Base-by-base conservation (phyloP, 2,113 vertebrate genomes). In the Centropus unirufus region DNA sequence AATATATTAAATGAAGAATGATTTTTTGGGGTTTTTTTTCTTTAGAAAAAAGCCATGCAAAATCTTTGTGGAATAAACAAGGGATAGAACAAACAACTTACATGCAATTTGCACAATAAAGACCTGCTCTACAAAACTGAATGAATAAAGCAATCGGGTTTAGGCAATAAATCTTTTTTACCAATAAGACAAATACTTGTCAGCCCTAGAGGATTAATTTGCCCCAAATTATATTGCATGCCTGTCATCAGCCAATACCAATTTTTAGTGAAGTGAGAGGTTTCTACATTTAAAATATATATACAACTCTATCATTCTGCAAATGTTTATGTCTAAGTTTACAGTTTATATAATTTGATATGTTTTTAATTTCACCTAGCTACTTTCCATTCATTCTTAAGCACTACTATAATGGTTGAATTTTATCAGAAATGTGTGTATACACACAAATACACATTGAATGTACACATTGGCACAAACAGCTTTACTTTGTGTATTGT, bases 1-100 rank as follows among this genome's bases (percentile, higher is more conserved):
- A 75, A 36, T 11, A 78, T 49, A 70, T 54, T 77, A 86, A 90
- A 76, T 51, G 49, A 32, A 68, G 23, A 76, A 87, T 83, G 24
- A 49, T 3, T 70, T 46, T 58, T 58, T 2, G 14, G 32, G 11
- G 7, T 36, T 19, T 21, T 61, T 87, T 82, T 89, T 12, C 32
- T 81, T 86, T 30, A 52, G 55, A 83, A 88, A 32, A 73, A 66
- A 57, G 16, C 8, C 29, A 88, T 70, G 78, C 82, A 5, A 39
- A 89, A 89, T 86, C 39, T 89, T n/a, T 81, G 47, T 87, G 64
- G 52, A 93, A 59, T 82, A 89, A 77, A 93, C 95, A 96, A 87
- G 86, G n/a, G 72, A 42, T 67, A 92, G 39, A 94, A 80, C 39
- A 89, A 95, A 87, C 39, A 87, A 90, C 77, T 93, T 92, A 58